phyloP scores from a whole-genome alignment of 2,888 invertebrate genomes.

The Cheilosia urbana region DNA sequence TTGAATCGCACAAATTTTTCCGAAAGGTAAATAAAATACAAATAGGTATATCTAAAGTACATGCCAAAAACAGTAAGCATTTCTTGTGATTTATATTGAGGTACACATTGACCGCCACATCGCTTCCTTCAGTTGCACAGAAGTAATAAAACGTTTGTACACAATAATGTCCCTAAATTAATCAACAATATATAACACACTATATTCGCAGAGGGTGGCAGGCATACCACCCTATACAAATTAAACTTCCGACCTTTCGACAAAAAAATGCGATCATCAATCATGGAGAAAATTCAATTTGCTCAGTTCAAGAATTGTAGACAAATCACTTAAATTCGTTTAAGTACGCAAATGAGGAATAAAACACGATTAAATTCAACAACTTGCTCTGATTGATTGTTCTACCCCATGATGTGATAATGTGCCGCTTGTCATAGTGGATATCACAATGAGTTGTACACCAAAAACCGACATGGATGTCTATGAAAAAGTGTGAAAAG shows the following conservation, averaged over 20 bases:
- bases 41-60: too few species aligned
- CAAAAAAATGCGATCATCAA: slow-evolving; percentile 55
- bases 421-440: slow-evolving; percentile 43
- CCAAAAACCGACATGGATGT: slow-evolving; percentile 19
- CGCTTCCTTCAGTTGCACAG: too few species aligned
- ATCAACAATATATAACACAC: neutral
- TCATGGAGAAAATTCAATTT: slow-evolving; percentile 43
- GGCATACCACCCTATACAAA: slow-evolving; percentile 15
- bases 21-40: too few species aligned
- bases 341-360: slow-evolving; percentile 44
- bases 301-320: slow-evolving; percentile 44
- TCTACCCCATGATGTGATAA: slow-evolving; percentile 59
- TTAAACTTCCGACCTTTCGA: slow-evolving; percentile 50
- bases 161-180: too few species aligned
- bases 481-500: slow-evolving; percentile 4
- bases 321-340: slow-evolving; percentile 64
- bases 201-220: neutral
- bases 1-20: too few species aligned
- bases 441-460: slow-evolving; percentile 27
- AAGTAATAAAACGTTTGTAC: too few species aligned
- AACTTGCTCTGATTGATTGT: slow-evolving; percentile 63
- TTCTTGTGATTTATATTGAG: too few species aligned
- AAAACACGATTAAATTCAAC: slow-evolving; percentile 52
- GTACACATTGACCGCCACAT: too few species aligned
- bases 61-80: too few species aligned